Evolutionary conservation across 2,113 vertebrate genomes (phyloP).

Genomic region (Petroica traversi): DNA sequence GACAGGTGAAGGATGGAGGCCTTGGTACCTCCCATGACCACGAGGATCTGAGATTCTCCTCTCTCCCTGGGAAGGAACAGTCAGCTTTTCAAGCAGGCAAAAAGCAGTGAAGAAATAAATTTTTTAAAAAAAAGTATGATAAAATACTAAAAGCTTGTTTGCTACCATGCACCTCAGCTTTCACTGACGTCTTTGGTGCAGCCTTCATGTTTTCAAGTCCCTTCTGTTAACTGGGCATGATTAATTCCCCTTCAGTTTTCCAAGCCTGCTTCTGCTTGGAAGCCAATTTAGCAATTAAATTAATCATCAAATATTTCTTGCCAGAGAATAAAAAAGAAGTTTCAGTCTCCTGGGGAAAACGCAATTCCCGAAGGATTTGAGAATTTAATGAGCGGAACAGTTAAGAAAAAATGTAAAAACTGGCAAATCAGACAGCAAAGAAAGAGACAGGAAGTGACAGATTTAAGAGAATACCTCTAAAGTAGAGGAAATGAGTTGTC

Average conservation of each 20-base stretch:
- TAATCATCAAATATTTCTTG: slow-evolving; percentile 51
- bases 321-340: slow-evolving; percentile 1
- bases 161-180: background rate
- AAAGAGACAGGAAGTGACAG: slow-evolving; percentile 57
- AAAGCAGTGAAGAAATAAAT: too few relatives aligned
- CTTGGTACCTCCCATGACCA: fast-evolving
- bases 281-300: slow-evolving; percentile 67
- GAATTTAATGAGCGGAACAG: background rate
- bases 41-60: background rate
- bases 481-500: slow-evolving; percentile 56
- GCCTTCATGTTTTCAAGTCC: background rate
- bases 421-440: slow-evolving; percentile 33
- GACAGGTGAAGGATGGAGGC: background rate
- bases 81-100: background rate
- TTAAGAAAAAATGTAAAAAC: slow-evolving; percentile 16
- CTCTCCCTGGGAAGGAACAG: background rate
- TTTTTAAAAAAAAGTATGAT: too few relatives aligned
- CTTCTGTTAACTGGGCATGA: background rate
- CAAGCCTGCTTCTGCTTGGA: slow-evolving; percentile 39
- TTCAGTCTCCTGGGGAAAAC: slow-evolving; percentile 10
- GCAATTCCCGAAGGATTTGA: background rate
- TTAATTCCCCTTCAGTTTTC: slow-evolving; percentile 56
- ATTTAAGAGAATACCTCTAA: slow-evolving; percentile 59
- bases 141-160: background rate
- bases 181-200: background rate